These are phyloP conservation scores for Zoroaster sp. DNA, from an alignment of 53 echinoderm and acorn worm genomes.

Conservation along the genomic window DNA sequence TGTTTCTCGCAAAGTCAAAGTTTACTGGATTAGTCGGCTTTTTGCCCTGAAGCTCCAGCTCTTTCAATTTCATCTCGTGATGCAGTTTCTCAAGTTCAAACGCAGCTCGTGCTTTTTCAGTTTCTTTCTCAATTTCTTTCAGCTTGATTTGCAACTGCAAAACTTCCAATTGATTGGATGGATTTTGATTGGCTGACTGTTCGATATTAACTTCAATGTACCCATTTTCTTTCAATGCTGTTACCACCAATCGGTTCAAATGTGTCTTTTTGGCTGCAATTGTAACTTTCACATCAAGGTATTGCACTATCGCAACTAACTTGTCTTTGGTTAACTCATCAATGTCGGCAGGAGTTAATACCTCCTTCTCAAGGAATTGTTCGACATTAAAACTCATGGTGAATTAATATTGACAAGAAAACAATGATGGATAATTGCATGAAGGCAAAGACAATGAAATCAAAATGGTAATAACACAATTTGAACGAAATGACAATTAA, in stretches of 20 bases:
- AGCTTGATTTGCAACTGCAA: constrained; percentile 23
- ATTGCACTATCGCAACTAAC: too few species aligned
- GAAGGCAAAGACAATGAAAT: not conserved
- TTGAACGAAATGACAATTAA: too few species aligned
- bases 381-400: not conserved
- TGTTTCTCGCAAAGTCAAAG: constrained; percentile 54
- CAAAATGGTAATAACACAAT: not conserved
- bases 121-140: constrained; percentile 41
- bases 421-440: too few species aligned
- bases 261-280: not conserved
- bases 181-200: not conserved
- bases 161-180: not conserved
- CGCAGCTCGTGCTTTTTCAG: not conserved
- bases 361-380: too few species aligned
- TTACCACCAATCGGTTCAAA: not conserved
- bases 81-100: constrained; percentile 42
- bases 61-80: constrained; percentile 23
- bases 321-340: too few species aligned
- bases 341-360: too few species aligned
- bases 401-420: not conserved
- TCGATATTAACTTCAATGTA: not conserved
- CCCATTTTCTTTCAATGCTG: not conserved
- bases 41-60: constrained; percentile 2
- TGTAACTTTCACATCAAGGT: too few species aligned
- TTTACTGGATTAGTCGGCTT: not conserved